Evolutionary conservation across 64 coral and sea anemone species (phyloP).

Genomic region (Actinia tenebrosa): DNA sequence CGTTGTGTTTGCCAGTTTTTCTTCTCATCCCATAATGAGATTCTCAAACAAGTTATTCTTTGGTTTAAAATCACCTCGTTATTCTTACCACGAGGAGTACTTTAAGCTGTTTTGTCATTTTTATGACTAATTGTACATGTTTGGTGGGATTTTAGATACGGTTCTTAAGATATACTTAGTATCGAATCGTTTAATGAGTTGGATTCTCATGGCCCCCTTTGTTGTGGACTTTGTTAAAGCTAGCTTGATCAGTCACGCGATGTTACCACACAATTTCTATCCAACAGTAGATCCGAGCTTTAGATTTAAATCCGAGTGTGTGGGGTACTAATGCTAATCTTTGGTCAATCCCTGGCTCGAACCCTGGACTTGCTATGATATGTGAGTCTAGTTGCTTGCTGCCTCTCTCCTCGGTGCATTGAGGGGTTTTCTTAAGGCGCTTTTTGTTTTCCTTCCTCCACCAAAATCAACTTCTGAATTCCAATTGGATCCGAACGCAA

Average conservation of each 20-base stretch:
- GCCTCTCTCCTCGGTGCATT: too few species aligned
- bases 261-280: not conserved
- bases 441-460: too few species aligned
- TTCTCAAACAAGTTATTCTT: not conserved
- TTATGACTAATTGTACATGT: not conserved
- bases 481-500: too few species aligned
- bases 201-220: not conserved
- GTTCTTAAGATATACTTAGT: not conserved
- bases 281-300: not conserved
- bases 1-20: not conserved
- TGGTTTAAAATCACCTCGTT: not conserved
- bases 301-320: not conserved
- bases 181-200: not conserved
- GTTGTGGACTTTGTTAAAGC: not conserved
- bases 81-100: not conserved
- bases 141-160: not conserved
- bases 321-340: not conserved
- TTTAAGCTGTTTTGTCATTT: not conserved
- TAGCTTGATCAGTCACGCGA: not conserved
- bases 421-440: too few species aligned
- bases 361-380: too few species aligned
- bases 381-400: too few species aligned
- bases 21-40: not conserved
- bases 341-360: not conserved
- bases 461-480: too few species aligned